Percentiles rank a stretch among this genome's conserved stretches.
These are phyloP conservation scores for Catocala fraxini DNA, from an alignment of 2,888 invertebrate species.

Conservation along the genomic window DNA sequence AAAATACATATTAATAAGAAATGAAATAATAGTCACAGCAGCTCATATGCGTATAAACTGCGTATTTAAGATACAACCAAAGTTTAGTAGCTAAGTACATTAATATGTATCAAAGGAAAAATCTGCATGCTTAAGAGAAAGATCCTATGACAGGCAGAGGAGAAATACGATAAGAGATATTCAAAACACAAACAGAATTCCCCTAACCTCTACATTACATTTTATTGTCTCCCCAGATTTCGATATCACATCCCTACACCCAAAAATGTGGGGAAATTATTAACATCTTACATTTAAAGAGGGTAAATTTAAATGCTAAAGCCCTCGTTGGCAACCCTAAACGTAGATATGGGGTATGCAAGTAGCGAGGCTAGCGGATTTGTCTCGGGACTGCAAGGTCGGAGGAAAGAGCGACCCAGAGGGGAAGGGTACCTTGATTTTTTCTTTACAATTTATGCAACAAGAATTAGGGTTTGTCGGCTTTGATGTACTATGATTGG, in stretches of 20 bases:
- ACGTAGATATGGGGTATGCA: constrained; percentile 34
- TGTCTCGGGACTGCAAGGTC: constrained; percentile 56
- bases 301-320: too few relatives aligned
- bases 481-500: constrained; percentile 28
- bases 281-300: constrained; percentile 9
- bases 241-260: neutral
- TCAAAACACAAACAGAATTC: neutral
- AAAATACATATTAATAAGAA: too few relatives aligned
- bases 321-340: constrained; percentile 35
- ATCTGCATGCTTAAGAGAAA: too few relatives aligned
- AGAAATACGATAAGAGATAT: too few relatives aligned
- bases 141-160: too few relatives aligned
- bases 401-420: constrained; percentile 26
- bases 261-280: neutral
- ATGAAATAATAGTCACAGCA: too few relatives aligned
- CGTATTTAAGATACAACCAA: too few relatives aligned
- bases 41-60: too few relatives aligned
- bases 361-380: constrained; percentile 47
- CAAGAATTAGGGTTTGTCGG: constrained; percentile 36
- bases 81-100: too few relatives aligned
- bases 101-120: too few relatives aligned
- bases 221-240: constrained; percentile 5
- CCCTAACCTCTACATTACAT: neutral
- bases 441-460: constrained; percentile 46
- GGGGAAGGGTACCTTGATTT: constrained; percentile 31